Evolutionary conservation across 1,140 invertebrate species (phyloP).

Genomic region (Nephotettix cincticeps): DNA sequence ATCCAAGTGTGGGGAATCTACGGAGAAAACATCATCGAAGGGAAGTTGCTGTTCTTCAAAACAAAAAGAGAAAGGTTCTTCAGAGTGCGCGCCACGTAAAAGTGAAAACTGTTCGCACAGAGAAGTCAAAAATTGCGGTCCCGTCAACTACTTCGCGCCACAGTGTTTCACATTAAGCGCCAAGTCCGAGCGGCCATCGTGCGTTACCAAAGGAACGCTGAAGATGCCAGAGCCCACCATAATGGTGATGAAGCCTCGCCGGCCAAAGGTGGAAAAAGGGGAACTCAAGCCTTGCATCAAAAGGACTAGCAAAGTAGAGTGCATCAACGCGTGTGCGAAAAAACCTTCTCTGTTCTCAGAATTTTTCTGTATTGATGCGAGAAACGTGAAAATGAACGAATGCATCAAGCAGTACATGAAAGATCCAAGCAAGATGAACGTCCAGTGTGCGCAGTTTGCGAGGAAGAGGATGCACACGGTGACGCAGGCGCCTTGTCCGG

Average conservation of each 20-base stretch:
- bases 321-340: background rate
- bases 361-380: background rate
- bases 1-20: too few species aligned
- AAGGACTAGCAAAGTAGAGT: background rate
- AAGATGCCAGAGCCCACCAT: too few species aligned
- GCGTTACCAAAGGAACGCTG: too few species aligned
- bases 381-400: background rate
- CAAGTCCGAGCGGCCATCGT: too few species aligned
- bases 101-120: too few species aligned
- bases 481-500: background rate
- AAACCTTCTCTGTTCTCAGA: background rate
- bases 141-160: too few species aligned
- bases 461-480: background rate
- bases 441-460: background rate
- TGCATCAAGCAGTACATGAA: background rate
- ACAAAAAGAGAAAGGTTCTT: too few species aligned
- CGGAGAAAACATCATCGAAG: too few species aligned
- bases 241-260: background rate
- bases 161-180: too few species aligned
- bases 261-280: background rate
- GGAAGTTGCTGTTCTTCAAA: too few species aligned
- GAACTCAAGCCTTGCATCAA: background rate
- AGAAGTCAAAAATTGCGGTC: too few species aligned
- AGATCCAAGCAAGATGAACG: background rate
- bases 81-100: too few species aligned